Evolutionary conservation across 2,113 vertebrate genomes (phyloP), one percentile per base, ranked within the genome.

Genomic region (Corythoichthys haematopterus): DNA sequence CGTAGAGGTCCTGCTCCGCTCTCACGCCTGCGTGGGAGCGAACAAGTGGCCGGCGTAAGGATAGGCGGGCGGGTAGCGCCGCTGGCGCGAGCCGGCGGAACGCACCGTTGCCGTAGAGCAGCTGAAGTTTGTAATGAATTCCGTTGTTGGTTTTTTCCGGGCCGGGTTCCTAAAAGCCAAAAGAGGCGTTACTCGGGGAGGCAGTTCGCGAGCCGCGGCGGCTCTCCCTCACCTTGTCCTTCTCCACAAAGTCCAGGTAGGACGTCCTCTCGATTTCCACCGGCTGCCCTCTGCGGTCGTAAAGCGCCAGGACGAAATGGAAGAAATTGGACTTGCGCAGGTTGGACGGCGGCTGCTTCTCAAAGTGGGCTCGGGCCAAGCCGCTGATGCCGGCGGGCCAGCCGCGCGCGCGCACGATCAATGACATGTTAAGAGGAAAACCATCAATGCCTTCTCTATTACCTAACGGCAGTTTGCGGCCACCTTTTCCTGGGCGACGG

Each of bases 281-380:
- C 0, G 95, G 95, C 83, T 96, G 95, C 2, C 95, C 95, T 80
- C 95, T 94, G 14, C 94, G 92, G 88, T 95, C 95, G 20, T 95
- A 96, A 80, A 96, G 89, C 60, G 95, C 95, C 88, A 96, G 65
- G 5, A 96, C 95, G 0, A 90, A 90, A 83, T 90, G 88, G 74
- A 90, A 90, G 81, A 90, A 90, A 81, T 90, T 90, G 65, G 88
- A 90, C 48, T 90, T 90, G 33, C 87, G 80, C 64, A 90, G 80
- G 15, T 90, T 96, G 76, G 95, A 93, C 2, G 95, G 95, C 0
- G 95, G 95, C 88, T 96, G 95, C 87, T 96, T 96, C 92, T 96
- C 95, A 38, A 95, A 96, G 78, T 96, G 95, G 53, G 94, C 94
- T 2, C 95, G 90, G 7, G 95, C 92, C 85, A 96, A 89, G 37